phyloP scores from a whole-genome alignment of 2,797 vertebrate genomes.

The Microctenopoma steveboyesi region DNA sequence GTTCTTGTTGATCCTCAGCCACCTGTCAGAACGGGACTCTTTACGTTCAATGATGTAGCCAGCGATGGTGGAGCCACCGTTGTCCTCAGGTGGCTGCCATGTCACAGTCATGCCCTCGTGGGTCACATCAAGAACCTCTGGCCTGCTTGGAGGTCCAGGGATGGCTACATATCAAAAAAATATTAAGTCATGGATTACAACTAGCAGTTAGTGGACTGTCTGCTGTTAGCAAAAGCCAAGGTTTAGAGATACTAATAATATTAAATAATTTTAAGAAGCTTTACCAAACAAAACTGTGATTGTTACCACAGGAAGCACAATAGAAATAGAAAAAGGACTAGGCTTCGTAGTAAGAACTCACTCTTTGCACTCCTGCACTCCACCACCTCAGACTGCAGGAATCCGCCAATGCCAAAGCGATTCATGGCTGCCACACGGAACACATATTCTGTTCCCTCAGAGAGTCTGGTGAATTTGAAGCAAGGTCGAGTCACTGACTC shows the following conservation, averaged over 20 bases:
- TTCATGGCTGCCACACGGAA: conserved; percentile 98
- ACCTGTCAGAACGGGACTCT: conserved; percentile 93
- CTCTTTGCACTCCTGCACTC: conserved; percentile 96
- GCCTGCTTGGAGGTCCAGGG: conserved; percentile 91
- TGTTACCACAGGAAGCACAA: background rate
- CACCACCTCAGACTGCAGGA: conserved; percentile 96
- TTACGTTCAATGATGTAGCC: conserved; percentile 98
- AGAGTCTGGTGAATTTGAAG: conserved; percentile 93
- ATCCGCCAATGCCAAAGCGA: conserved; percentile 95
- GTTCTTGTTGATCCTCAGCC: conserved; percentile 95
- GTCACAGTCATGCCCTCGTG: conserved; percentile 98
- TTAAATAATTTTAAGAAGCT: no score
- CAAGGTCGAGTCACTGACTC: conserved; percentile 96
- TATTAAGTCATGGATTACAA: background rate
- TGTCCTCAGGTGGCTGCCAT: conserved; percentile 93
- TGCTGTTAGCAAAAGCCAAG: background rate
- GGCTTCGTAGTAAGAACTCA: conserved; percentile 78
- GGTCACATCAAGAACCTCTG: conserved; percentile 92
- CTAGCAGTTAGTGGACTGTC: background rate
- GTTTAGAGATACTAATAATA: no score
- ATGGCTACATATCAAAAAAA: conserved; percentile 80
- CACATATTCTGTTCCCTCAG: conserved; percentile 95
- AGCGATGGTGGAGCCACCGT: conserved; percentile 93
- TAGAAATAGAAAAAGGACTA: background rate
- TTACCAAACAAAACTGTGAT: background rate